A percentile compares a stretch with the other conserved stretches of the same genome.
These are phyloP conservation scores for Tarsius wallacei DNA, from an alignment of 2,797 vertebrate species.

Conservation along the genomic window DNA sequence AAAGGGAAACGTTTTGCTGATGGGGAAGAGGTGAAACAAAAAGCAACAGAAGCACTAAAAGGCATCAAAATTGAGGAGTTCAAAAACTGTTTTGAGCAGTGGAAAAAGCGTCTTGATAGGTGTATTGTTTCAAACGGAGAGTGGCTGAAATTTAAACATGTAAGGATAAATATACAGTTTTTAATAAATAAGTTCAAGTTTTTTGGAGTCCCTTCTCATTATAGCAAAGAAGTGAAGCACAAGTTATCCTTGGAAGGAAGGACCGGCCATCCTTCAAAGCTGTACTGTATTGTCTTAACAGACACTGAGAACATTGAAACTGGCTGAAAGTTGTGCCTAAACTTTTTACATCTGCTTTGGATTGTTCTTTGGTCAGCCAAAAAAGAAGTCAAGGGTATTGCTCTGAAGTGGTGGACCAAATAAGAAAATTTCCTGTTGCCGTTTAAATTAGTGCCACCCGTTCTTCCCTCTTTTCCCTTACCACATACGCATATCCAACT, in stretches of 20 bases:
- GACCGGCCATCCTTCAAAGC: rapidly evolving
- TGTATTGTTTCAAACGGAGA: no score
- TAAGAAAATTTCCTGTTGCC: conserved; percentile 45
- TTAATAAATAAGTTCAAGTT: no score
- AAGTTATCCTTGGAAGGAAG: background rate
- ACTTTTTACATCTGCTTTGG: conserved; percentile 66
- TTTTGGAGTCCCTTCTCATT: no score
- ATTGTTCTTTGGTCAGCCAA: conserved; percentile 62
- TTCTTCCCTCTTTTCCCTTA: background rate
- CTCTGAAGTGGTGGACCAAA: conserved; percentile 40
- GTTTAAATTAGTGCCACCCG: background rate
- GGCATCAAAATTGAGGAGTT: no score
- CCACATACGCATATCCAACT: background rate
- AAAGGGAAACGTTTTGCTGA: no score
- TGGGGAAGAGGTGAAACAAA: no score
- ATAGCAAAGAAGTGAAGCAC: background rate
- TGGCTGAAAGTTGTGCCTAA: background rate
- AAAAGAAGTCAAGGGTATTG: conserved; percentile 23
- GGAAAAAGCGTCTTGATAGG: no score
- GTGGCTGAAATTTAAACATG: no score
- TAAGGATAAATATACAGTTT: no score
- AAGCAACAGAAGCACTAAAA: no score
- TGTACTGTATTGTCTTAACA: background rate
- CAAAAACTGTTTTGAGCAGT: no score
- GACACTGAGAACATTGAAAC: background rate